phyloP scores from a whole-genome alignment of 2,797 vertebrate species.

The Thripadectes ignobilis region DNA sequence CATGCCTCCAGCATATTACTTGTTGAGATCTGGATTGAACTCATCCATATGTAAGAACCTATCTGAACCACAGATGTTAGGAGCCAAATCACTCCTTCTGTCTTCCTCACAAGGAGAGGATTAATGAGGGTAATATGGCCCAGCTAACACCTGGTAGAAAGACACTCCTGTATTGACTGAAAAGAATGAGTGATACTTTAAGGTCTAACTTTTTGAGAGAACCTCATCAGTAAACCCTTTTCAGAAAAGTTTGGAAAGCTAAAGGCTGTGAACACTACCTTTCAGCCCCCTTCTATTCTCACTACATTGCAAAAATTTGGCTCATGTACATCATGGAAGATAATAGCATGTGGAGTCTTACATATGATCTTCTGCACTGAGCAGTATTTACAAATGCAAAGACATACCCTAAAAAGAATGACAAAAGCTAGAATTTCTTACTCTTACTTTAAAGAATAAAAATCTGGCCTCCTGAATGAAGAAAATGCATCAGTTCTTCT shows the following conservation, averaged over 20 bases:
- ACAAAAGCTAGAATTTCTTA: not conserved
- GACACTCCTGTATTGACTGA: not conserved
- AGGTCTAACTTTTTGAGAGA: not conserved
- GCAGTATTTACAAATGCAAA: not conserved
- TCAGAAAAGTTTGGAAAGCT: not conserved
- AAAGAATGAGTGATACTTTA: not conserved
- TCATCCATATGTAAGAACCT: not conserved
- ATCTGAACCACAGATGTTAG: not conserved
- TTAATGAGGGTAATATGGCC: too few species aligned
- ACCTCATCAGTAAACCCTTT: not conserved
- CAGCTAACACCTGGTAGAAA: not conserved
- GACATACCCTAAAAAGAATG: not conserved
- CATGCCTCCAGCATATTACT: not conserved
- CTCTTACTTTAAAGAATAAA: not conserved
- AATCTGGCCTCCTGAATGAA: not conserved
- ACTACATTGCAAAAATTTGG: not conserved
- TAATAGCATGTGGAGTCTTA: not conserved
- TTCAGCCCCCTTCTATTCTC: not conserved
- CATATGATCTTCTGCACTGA: not conserved
- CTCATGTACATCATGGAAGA: accelerated
- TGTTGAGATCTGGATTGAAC: not conserved
- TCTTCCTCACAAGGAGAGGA: not conserved
- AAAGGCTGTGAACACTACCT: not conserved
- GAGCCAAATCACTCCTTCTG: not conserved
- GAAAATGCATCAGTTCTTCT: not conserved